These are phyloP conservation scores for Brachyhypopomus occidentalis DNA, from an alignment of 2,113 vertebrate species.

Conservation along the genomic window DNA sequence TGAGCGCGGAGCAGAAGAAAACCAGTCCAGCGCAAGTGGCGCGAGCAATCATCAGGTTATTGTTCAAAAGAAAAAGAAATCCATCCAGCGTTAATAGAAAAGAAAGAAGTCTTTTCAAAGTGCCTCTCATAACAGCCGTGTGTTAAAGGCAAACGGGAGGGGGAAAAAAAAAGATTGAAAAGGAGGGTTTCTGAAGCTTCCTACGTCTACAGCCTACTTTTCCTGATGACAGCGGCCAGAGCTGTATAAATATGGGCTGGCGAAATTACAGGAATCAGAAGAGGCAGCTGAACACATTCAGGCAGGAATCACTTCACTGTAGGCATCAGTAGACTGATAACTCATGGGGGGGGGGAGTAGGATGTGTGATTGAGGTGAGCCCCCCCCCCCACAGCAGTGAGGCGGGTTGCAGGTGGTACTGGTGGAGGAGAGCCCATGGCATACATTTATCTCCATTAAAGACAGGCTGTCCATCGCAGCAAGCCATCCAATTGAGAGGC, in stretches of 20 bases:
- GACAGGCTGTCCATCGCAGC: constrained; percentile 58
- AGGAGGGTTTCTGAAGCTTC: constrained; percentile 58
- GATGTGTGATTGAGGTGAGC: constrained; percentile 60
- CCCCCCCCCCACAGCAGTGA: constrained; percentile 28
- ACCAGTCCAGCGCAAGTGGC: neutral
- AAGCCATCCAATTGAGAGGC: constrained; percentile 29
- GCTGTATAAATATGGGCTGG: constrained; percentile 55
- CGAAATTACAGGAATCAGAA: constrained; percentile 67
- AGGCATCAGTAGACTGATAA: constrained; percentile 70
- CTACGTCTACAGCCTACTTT: no score
- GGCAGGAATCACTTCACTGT: constrained; percentile 44
- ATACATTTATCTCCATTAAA: constrained; percentile 72
- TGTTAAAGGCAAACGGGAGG: constrained; percentile 58
- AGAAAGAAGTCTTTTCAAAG: constrained; percentile 48
- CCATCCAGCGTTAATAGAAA: constrained; percentile 32
- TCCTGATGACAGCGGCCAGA: neutral
- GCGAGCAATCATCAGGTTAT: neutral
- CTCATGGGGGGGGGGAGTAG: constrained; percentile 62
- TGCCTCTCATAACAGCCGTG: constrained; percentile 71
- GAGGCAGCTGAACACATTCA: constrained; percentile 57
- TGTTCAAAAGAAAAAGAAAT: constrained; percentile 37
- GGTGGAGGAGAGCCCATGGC: constrained; percentile 62
- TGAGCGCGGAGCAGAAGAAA: neutral
- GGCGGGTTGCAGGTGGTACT: constrained; percentile 67
- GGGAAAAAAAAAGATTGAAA: constrained; percentile 69